Conservation (phyloP, 2,797 vertebrate genomes). For the Pithecia hirsuta region DNA sequence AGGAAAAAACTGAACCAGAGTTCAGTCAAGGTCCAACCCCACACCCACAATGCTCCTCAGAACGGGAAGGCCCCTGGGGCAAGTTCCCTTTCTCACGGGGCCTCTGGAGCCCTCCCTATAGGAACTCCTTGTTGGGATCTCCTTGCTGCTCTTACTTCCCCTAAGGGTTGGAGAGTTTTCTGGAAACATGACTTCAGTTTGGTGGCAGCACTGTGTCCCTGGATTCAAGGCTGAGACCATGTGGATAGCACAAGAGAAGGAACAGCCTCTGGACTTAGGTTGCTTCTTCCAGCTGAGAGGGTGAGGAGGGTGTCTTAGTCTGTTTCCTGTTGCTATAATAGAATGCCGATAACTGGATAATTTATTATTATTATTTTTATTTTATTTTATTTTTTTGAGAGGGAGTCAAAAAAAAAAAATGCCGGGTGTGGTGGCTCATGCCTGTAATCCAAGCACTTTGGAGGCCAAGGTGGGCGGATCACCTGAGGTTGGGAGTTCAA, state of each 20-base stretch:
- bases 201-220: neutral
- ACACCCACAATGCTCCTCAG: accelerated
- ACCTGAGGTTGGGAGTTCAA: too few relatives aligned
- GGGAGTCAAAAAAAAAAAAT: too few relatives aligned
- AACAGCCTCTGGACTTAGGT: neutral
- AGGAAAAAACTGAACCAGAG: neutral
- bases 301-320: neutral
- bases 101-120: too few relatives aligned
- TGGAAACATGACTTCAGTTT: neutral
- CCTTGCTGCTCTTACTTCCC: neutral
- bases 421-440: too few relatives aligned
- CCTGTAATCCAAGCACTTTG: too few relatives aligned
- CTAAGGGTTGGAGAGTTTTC: neutral
- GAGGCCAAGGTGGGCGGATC: too few relatives aligned
- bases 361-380: neutral
- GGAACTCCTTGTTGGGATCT: neutral
- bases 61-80: neutral
- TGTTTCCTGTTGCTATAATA: neutral
- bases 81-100: neutral
- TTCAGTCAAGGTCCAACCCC: neutral
- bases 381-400: too few relatives aligned
- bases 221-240: neutral
- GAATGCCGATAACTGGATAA: neutral
- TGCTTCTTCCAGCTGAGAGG: neutral
- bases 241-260: neutral